phyloP scores from a whole-genome alignment of 2,797 vertebrate genomes.

The Sebastes nivosus region DNA sequence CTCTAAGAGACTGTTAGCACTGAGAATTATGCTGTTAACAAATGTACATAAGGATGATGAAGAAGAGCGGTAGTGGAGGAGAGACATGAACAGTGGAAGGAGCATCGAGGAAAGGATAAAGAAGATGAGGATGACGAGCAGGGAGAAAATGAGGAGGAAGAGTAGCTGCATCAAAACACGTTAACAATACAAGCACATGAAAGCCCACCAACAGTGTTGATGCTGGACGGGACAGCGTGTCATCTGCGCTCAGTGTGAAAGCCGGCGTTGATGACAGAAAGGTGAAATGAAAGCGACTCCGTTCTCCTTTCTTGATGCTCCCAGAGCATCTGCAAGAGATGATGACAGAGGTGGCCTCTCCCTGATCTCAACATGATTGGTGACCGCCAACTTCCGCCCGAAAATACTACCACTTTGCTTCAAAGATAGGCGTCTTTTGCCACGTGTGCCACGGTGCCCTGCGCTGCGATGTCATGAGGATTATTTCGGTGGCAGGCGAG shows the following conservation, averaged over 20 bases:
- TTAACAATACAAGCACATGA: slow-evolving; percentile 3
- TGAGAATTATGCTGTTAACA: background rate
- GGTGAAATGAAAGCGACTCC: slow-evolving; percentile 60
- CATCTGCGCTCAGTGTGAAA: slow-evolving; percentile 27
- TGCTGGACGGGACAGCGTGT: background rate
- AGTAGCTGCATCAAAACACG: background rate
- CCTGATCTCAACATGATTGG: slow-evolving; percentile 41
- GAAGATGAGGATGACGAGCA: background rate
- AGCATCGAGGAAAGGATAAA: slow-evolving; percentile 2
- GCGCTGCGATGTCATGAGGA: background rate
- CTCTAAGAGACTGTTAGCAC: background rate
- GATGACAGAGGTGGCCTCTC: slow-evolving; percentile 48
- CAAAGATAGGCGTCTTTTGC: slow-evolving; percentile 26
- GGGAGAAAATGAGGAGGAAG: slow-evolving; percentile 20
- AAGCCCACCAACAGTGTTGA: slow-evolving; percentile 3
- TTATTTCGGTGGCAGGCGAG: slow-evolving; percentile 17
- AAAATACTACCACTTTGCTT: slow-evolving; percentile 41
- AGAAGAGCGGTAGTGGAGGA: background rate
- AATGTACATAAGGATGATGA: background rate
- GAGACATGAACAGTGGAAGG: background rate
- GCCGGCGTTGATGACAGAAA: slow-evolving; percentile 43
- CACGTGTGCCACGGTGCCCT: background rate
- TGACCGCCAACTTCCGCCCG: slow-evolving; percentile 17
- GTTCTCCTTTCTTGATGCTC: slow-evolving; percentile 38
- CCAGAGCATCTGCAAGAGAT: slow-evolving; percentile 16